phyloP scores from a whole-genome alignment of 2,888 invertebrate genomes.

The Poecilus cupreus region DNA sequence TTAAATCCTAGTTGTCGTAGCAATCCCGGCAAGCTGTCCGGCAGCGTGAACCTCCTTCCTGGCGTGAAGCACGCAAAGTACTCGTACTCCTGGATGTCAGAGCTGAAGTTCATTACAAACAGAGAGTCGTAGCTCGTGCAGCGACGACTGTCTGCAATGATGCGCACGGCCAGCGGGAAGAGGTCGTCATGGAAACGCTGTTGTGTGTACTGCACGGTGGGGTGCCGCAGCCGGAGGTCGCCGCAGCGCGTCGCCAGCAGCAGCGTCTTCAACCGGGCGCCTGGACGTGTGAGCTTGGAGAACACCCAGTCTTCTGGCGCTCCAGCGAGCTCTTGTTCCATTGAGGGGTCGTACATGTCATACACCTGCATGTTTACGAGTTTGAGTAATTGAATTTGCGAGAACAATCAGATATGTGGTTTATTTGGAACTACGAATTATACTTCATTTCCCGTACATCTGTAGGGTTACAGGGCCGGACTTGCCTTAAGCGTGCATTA shows the following conservation, averaged over 20 bases:
- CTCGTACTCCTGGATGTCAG: not conserved
- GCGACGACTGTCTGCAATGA: not conserved
- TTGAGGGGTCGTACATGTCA: slow-evolving; percentile 64
- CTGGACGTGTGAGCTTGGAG: not conserved
- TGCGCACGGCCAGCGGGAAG: not conserved
- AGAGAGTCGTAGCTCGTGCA: not conserved
- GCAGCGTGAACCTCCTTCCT: not conserved
- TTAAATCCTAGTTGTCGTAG: not conserved
- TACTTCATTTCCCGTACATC: too few relatives aligned
- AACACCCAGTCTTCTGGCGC: slow-evolving; percentile 63
- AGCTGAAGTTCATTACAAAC: not conserved
- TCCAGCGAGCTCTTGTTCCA: slow-evolving; percentile 61
- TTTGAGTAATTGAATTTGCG: not conserved
- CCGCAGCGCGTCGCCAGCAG: not conserved
- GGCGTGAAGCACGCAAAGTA: not conserved
- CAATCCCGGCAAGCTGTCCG: not conserved
- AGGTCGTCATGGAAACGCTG: not conserved
- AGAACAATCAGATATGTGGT: too few relatives aligned
- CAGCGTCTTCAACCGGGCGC: not conserved
- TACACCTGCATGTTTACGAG: slow-evolving; percentile 62
- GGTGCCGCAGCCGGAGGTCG: not conserved
- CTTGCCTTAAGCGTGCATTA: too few relatives aligned
- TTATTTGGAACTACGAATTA: too few relatives aligned
- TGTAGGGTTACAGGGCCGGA: too few relatives aligned
- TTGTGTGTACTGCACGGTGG: not conserved